A percentile compares a stretch with the other conserved stretches of the same genome.
These are phyloP conservation scores for Bedellia somnulentella DNA, from an alignment of 2,888 invertebrate genomes.

Conservation along the genomic window DNA sequence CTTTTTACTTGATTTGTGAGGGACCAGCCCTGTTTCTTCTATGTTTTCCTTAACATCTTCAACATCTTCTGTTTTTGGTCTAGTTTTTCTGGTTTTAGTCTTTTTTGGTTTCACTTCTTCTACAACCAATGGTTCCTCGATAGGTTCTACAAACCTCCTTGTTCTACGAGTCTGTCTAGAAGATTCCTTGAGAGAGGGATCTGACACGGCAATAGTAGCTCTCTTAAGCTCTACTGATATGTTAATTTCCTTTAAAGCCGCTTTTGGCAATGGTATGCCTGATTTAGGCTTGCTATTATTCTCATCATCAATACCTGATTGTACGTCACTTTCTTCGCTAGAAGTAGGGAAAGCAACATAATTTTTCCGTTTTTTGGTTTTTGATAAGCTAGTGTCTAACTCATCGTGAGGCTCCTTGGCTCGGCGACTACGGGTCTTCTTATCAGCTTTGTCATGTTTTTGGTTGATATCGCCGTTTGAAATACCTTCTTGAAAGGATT, in stretches of 20 bases:
- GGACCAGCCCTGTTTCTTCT: slow-evolving; percentile 2
- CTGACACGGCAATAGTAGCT: slow-evolving; percentile 6
- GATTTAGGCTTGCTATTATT: slow-evolving; percentile 13
- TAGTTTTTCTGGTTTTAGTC: slow-evolving; percentile 4
- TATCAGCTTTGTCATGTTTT: slow-evolving; percentile 22
- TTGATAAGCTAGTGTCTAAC: slow-evolving; percentile 12
- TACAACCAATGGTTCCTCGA: neutral
- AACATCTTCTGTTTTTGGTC: slow-evolving; percentile 9
- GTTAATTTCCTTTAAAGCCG: slow-evolving; percentile 26
- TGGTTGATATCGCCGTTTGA: slow-evolving; percentile 11
- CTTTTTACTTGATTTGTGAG: slow-evolving; percentile 20
- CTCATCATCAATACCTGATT: slow-evolving; percentile 8
- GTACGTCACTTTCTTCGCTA: slow-evolving; percentile 15
- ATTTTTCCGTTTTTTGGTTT: slow-evolving; percentile 25
- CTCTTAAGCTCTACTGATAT: neutral
- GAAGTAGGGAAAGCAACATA: slow-evolving; percentile 35
- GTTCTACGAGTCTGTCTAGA: slow-evolving; percentile 21
- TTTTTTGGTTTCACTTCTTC: slow-evolving; percentile 8
- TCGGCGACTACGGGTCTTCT: slow-evolving; percentile 27
- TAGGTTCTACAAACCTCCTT: slow-evolving; percentile 14
- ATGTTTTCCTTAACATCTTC: slow-evolving; percentile 9
- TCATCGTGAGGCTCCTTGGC: slow-evolving; percentile 21
- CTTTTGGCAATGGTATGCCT: slow-evolving; percentile 14
- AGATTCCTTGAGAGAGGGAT: too few relatives aligned
- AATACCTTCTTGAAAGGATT: slow-evolving; percentile 18